Conservation (phyloP, 2,888 invertebrate genomes). For the Drosophila austrosaltans region DNA sequence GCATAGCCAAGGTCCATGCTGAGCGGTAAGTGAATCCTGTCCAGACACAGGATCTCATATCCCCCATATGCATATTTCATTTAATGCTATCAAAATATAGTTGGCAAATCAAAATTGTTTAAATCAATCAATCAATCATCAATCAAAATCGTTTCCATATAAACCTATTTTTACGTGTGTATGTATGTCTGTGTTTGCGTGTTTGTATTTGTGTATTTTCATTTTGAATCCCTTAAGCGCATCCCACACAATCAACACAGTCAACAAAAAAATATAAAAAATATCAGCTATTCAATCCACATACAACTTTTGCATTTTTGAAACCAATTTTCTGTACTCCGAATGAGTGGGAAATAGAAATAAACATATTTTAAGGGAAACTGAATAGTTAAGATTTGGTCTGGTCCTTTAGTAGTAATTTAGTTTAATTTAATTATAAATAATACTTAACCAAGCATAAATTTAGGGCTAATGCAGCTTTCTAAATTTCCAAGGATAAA, state of each 20-base stretch:
- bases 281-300: no score
- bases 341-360: neutral
- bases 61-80: neutral
- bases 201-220: neutral
- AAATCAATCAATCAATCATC: no score
- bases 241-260: constrained; percentile 4
- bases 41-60: neutral
- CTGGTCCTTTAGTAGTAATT: no score
- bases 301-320: neutral
- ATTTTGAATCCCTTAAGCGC: neutral
- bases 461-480: no score
- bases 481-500: no score
- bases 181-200: neutral
- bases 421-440: no score
- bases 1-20: constrained; percentile 42
- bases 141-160: neutral
- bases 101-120: neutral
- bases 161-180: neutral
- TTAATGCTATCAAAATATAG: neutral
- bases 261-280: neutral
- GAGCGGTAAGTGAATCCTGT: constrained; percentile 14
- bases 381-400: no score
- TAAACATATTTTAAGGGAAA: no score
- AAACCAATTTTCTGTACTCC: constrained; percentile 2
- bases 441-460: no score